Base-by-base conservation (phyloP, 2,888 invertebrate species). In the Notodonta ziczac region DNA sequence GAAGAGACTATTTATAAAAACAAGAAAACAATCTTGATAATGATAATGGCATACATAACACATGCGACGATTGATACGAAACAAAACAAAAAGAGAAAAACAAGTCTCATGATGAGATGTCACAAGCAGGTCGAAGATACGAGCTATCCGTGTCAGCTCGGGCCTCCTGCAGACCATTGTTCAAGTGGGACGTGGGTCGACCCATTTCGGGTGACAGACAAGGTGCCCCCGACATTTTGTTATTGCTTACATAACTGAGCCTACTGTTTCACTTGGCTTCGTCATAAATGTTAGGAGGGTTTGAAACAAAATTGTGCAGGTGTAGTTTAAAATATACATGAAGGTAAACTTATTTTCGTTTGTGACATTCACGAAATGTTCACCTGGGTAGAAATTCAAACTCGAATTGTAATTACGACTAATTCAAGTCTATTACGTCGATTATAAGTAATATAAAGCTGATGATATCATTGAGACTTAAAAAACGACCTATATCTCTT, bases 161-260 rank as follows among this genome's bases (percentile, higher is more conserved):
- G 64, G 66, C 64, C 65, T 68, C 69, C 61, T 62, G 61, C 61
- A 56, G 62, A 46, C 69, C 62, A 59, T 72, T 66, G 63, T 77
- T 62, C 35, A 16, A 52, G 16, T 44, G 56, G 67, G 55, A 67
- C 61, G 50, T 44, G 46, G 44, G 56, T 13, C 62, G 74, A 74
- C 73, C 77, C 58, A 76, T 62, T 70, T 74, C 62, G 16, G 44
- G n/a, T 65, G 67, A 69, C 73, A 74, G 24, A 32, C 63, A 67
- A 73, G 71, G 51, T 61, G 65, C 62, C 65, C 63, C 54, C 62
- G 56, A 60, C 46, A 51, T 56, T 61, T 64, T 44, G 59, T 64
- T 66, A 58, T 69, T 61, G 48, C 57, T 62, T 60, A 60, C 61
- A 42, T 40, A 62, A 61, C 51, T 35, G 1, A 16, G 10, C 16